Conservation (phyloP, 2,888 invertebrate species). For the Schizaphis graminum region DNA sequence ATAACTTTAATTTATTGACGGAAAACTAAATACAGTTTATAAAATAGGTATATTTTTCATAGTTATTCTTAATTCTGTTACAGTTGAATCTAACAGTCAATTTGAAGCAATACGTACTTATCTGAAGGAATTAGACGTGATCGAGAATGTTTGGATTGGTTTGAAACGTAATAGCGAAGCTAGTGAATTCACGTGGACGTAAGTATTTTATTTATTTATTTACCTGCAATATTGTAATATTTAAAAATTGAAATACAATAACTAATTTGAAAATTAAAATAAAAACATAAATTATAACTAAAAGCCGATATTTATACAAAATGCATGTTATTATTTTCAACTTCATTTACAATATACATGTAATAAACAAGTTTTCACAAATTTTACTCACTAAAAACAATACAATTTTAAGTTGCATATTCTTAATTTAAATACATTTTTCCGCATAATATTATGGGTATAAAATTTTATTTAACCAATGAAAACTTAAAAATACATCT, state of each 20-base stretch:
- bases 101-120: constrained; percentile 84
- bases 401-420: too few species aligned
- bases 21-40: neutral
- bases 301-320: too few species aligned
- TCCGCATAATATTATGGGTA: too few species aligned
- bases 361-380: too few species aligned
- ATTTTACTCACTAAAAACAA: too few species aligned
- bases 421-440: too few species aligned
- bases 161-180: constrained; percentile 80
- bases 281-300: too few species aligned
- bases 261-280: neutral
- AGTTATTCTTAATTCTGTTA: constrained; percentile 70
- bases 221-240: neutral
- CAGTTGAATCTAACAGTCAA: constrained; percentile 83
- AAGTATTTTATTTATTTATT: constrained; percentile 71
- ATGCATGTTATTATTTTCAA: too few species aligned
- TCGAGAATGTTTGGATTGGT: constrained; percentile 84
- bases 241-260: neutral
- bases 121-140: constrained; percentile 82
- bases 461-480: too few species aligned
- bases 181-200: constrained; percentile 84
- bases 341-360: too few species aligned
- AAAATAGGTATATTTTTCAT: neutral
- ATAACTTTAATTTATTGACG: neutral
- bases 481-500: too few species aligned